phyloP scores from a whole-genome alignment of 1,140 invertebrate genomes.

The Aradophagus sp. region DNA sequence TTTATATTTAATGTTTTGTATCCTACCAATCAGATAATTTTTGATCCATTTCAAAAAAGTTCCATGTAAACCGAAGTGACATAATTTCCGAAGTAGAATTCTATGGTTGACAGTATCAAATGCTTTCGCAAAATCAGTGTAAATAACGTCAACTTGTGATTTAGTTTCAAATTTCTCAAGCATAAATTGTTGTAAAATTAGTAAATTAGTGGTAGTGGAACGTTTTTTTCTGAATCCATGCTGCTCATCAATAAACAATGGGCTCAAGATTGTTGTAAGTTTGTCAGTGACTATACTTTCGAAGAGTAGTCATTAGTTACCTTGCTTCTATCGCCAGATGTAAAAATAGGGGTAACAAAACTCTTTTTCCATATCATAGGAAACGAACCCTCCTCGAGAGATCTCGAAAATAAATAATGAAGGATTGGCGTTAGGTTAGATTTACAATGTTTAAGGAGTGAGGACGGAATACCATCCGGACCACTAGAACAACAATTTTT shows the following conservation, averaged over 20 bases:
- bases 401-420: too few relatives aligned
- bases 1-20: not conserved
- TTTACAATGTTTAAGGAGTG: too few relatives aligned
- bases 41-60: not conserved
- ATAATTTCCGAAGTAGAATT: not conserved
- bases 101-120: constrained; percentile 1
- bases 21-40: not conserved
- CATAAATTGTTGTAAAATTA: not conserved
- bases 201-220: not conserved
- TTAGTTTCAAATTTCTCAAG: not conserved
- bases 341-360: too few relatives aligned
- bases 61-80: not conserved
- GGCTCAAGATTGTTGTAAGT: not conserved
- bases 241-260: not conserved
- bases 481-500: too few relatives aligned
- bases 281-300: not conserved
- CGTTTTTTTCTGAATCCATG: not conserved
- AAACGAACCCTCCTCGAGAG: too few relatives aligned
- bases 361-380: too few relatives aligned
- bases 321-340: too few relatives aligned
- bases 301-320: too few relatives aligned
- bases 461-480: too few relatives aligned
- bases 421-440: too few relatives aligned
- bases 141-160: not conserved
- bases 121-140: constrained; percentile 1